phyloP scores from a whole-genome alignment of 2,113 vertebrate genomes.

The Chiloscyllium plagiosum region DNA sequence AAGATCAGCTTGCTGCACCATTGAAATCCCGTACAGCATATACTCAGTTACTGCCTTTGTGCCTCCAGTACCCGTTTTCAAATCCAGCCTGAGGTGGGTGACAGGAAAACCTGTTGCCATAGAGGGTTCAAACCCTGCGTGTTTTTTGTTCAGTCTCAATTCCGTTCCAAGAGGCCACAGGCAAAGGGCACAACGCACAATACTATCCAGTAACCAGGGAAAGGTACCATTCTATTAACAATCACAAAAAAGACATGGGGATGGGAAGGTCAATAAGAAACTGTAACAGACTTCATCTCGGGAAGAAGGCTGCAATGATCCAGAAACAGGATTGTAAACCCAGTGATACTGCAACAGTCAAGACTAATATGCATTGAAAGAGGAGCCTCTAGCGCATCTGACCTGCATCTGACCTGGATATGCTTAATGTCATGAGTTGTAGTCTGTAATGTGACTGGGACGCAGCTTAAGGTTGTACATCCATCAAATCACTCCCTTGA shows the following conservation, averaged over 20 bases:
- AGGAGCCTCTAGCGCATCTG: not conserved
- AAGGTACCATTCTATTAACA: not conserved
- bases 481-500: not conserved
- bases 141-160: not conserved
- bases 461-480: not conserved
- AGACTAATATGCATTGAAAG: not conserved
- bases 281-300: not conserved
- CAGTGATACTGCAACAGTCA: not conserved
- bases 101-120: not conserved
- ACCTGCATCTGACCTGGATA: not conserved
- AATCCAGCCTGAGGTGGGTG: not conserved
- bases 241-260: not conserved
- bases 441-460: not conserved
- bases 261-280: not conserved
- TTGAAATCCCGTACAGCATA: not conserved
- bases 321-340: not conserved
- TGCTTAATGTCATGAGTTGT: not conserved
- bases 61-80: not conserved
- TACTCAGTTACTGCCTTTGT: not conserved
- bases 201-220: not conserved
- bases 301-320: not conserved
- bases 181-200: not conserved
- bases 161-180: not conserved
- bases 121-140: not conserved
- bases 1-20: not conserved